A percentile compares a stretch with the other conserved stretches of the same genome.
Conservation (phyloP, 1,140 invertebrate genomes). For the Microplitis demolitor region DNA sequence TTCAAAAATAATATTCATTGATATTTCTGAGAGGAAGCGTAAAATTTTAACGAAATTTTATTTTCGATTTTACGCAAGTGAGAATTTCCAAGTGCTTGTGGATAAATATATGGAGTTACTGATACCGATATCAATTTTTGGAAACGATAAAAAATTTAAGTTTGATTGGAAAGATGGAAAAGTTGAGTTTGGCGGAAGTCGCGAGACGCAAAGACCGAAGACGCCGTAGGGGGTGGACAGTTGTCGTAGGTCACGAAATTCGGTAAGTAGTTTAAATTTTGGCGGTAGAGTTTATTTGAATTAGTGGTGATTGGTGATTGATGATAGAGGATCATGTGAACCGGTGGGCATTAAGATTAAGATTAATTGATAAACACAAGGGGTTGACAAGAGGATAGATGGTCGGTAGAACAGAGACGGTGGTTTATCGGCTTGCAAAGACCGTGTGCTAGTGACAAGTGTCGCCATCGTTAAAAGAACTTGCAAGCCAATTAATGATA, state of each 20-base stretch:
- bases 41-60: too few relatives aligned
- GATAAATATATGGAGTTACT: background rate
- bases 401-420: conserved; percentile 24
- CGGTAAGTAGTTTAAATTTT: conserved; percentile 54
- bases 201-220: conserved; percentile 58
- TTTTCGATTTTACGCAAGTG: too few relatives aligned
- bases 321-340: conserved; percentile 8
- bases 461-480: conserved; percentile 27
- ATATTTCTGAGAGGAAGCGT: too few relatives aligned
- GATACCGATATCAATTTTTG: too few relatives aligned
- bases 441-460: conserved; percentile 18
- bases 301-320: background rate
- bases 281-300: too few relatives aligned
- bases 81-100: background rate
- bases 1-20: too few relatives aligned
- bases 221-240: conserved; percentile 68
- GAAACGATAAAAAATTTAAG: background rate
- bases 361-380: background rate
- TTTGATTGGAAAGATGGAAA: conserved; percentile 42
- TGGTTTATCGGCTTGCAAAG: background rate
- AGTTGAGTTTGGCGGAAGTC: conserved; percentile 55
- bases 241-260: conserved; percentile 67
- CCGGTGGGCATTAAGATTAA: background rate
- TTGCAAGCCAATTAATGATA: background rate
- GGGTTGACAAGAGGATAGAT: background rate